Percentiles rank a stretch among this genome's conserved stretches.
phyloP scores from a whole-genome alignment of 2,797 vertebrate genomes.

The Ctenopoma kingsleyae region DNA sequence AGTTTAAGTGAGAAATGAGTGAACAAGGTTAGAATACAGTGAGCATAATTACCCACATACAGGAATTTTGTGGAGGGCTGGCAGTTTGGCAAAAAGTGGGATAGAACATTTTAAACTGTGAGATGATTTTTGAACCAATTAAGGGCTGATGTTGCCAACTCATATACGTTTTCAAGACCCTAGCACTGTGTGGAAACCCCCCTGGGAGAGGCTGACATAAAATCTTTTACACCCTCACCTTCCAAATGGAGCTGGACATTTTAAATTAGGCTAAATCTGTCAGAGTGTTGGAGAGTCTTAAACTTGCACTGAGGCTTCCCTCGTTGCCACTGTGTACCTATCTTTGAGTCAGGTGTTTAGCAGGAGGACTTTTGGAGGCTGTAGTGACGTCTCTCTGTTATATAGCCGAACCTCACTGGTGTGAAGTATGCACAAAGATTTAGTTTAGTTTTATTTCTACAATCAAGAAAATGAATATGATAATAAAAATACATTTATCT shows the following conservation, averaged over 20 bases:
- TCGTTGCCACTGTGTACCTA: slow-evolving; percentile 1
- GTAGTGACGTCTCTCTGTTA: no score
- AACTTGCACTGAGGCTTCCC: slow-evolving; percentile 28
- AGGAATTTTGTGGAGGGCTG: slow-evolving; percentile 20
- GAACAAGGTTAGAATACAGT: slow-evolving; percentile 31
- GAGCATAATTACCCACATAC: slow-evolving; percentile 15
- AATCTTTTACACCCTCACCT: slow-evolving; percentile 46
- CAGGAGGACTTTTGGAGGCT: no score
- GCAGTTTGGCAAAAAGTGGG: slow-evolving; percentile 56
- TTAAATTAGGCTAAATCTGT: slow-evolving; percentile 73
- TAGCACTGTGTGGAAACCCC: slow-evolving; percentile 34
- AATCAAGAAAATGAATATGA: neutral
- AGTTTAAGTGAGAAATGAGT: neutral
- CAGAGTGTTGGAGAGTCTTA: slow-evolving; percentile 39
- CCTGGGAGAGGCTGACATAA: slow-evolving; percentile 62
- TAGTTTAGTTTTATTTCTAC: neutral
- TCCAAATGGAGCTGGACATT: slow-evolving; percentile 59
- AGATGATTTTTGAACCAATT: slow-evolving; percentile 72
- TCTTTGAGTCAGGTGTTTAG: no score
- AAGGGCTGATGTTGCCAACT: slow-evolving; percentile 63
- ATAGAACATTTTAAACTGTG: slow-evolving; percentile 50
- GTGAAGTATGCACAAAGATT: no score
- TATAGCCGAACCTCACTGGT: no score
- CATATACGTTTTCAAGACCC: slow-evolving; percentile 54
- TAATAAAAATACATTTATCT: neutral